phyloP scores from a whole-genome alignment of 1,140 invertebrate species.

The Danaus melanippus region DNA sequence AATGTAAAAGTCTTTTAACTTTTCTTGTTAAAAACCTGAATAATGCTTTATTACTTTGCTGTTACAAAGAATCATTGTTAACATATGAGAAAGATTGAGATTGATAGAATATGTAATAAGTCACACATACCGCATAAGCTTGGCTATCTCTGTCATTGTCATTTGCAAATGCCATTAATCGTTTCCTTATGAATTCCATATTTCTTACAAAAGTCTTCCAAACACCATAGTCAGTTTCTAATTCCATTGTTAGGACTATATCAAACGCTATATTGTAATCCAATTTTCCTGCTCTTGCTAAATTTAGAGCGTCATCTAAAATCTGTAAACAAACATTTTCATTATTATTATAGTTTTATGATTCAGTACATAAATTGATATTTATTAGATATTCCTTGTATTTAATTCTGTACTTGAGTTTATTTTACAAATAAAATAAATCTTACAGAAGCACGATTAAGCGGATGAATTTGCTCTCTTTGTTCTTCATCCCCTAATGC shows the following conservation, averaged over 20 bases:
- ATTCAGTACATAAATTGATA: too few relatives aligned
- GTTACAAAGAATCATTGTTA: too few relatives aligned
- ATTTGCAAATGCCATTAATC: slow-evolving; percentile 34
- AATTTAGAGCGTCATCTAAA: slow-evolving; percentile 83
- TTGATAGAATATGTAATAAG: not conserved
- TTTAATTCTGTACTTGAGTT: too few relatives aligned
- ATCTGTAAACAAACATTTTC: slow-evolving; percentile 48
- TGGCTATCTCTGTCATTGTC: slow-evolving; percentile 44
- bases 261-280: slow-evolving; percentile 73
- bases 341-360: not conserved
- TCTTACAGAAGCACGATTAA: slow-evolving; percentile 76
- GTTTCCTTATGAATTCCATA: slow-evolving; percentile 70
- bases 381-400: too few relatives aligned
- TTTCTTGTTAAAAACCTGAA: too few relatives aligned
- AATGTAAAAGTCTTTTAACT: too few relatives aligned
- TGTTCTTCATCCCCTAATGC: slow-evolving; percentile 54
- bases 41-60: too few relatives aligned
- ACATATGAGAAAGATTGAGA: too few relatives aligned
- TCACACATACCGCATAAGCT: slow-evolving; percentile 47
- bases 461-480: slow-evolving; percentile 66
- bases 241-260: slow-evolving; percentile 73
- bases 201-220: slow-evolving; percentile 77
- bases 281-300: slow-evolving; percentile 64
- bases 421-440: not conserved
- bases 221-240: slow-evolving; percentile 76